Base-by-base conservation (phyloP, 2,113 vertebrate genomes). In the Solea senegalensis region DNA sequence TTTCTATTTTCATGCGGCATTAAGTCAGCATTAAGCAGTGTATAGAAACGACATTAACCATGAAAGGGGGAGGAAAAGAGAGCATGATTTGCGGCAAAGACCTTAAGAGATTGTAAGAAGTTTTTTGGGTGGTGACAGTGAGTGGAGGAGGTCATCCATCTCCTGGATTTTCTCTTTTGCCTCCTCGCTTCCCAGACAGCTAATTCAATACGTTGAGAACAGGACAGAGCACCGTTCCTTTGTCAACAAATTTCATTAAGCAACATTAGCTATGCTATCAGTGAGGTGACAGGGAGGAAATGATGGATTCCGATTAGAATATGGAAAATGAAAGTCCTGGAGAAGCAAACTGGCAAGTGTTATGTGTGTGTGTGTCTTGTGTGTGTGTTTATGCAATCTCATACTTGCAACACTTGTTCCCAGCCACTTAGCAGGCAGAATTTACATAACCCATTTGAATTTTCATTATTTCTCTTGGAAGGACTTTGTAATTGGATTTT, bases 171-270 rank as follows among this genome's bases (percentile, higher is more conserved):
- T 74, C 52, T 67, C 53, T 49, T 52, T 72, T 13, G 40, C 46
- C 55, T 57, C 71, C 74, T 74, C 59, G 11, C 41, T 44, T 62
- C 40, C 27, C 61, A 74, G 76, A 86, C 83, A 83, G 82, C 51
- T 81, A 84, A 90, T 91, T 89, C 71, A 87, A 76, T 80, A 76
- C 75, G 41, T 78, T 73, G 72, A 76, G 76, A 74, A 56, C 68
- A 44, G 81, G 74, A 78, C 55, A n/a, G 75, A 70, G 66, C 9
- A 7, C 59, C 26, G 41, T 76, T 74, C 87, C 69, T 88, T 82
- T 85, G 84, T 87, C 82, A 88, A 85, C 90, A 91, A 64, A 88
- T 89, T 89, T 83, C 83, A 88, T 90, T 88, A 86, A 77, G 71
- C 62, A 69, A 84, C 82, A 90, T 92, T 89, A 91, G 85, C 65